Evolutionary conservation across 2,888 invertebrate genomes (phyloP).

Genomic region (Fabriciana adippe): DNA sequence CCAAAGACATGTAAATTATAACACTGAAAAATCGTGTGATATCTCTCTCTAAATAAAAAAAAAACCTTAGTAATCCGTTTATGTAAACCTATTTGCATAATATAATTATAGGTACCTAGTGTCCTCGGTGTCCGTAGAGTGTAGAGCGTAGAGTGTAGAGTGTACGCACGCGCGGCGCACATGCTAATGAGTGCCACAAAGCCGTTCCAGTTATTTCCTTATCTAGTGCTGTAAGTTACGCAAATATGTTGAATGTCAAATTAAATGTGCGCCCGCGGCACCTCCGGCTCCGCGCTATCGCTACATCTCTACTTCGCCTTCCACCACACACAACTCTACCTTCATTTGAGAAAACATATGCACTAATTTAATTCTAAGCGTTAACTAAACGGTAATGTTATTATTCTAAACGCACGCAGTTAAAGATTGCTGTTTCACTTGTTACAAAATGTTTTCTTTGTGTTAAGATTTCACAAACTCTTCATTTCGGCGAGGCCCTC

Average conservation of each 20-base stretch:
- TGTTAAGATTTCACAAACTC: too few species aligned
- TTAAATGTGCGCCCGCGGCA: slow-evolving; percentile 1
- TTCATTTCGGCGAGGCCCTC: background rate
- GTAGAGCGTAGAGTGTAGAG: background rate
- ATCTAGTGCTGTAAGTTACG: background rate
- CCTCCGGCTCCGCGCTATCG: too few species aligned
- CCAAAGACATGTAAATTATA: too few species aligned
- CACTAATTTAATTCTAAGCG: too few species aligned
- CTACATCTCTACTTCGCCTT: background rate
- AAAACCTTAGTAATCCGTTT: too few species aligned
- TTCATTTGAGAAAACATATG: too few species aligned
- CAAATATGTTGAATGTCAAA: slow-evolving; percentile 21
- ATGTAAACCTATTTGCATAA: too few species aligned
- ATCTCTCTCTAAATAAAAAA: too few species aligned
- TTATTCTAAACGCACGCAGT: background rate
- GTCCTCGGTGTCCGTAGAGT: background rate
- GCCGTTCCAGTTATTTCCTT: slow-evolving; percentile 17
- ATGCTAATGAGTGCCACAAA: slow-evolving; percentile 14
- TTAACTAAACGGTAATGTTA: too few species aligned
- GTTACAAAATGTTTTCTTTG: slow-evolving; percentile 2
- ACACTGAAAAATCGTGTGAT: too few species aligned
- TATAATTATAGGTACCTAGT: too few species aligned
- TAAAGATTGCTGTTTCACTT: slow-evolving; percentile 6
- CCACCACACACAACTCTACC: background rate
- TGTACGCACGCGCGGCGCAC: background rate